phyloP scores from a whole-genome alignment of 1,140 invertebrate species.

The Drosophila paulistorum region DNA sequence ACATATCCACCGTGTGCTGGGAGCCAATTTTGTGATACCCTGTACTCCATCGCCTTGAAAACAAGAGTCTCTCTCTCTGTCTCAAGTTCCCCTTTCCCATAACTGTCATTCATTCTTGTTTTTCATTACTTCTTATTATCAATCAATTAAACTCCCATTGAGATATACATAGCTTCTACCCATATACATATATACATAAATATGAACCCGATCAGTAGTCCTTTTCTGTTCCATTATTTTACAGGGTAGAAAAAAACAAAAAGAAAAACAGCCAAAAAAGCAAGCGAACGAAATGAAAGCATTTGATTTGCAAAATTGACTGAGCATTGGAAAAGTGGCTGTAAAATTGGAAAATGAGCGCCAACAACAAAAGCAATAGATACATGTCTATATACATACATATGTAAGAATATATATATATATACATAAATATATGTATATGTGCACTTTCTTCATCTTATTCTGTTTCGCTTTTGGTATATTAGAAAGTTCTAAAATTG shows the following conservation, averaged over 20 bases:
- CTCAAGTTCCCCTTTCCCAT: no score
- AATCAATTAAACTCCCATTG: no score
- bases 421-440: neutral
- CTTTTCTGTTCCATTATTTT: neutral
- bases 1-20: neutral
- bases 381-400: neutral
- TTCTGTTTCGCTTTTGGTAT: slow-evolving; percentile 20
- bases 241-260: slow-evolving; percentile 10
- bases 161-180: no score
- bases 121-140: no score
- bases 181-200: neutral
- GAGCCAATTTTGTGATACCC: neutral
- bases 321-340: slow-evolving; percentile 77
- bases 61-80: no score
- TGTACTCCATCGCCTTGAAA: neutral
- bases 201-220: neutral
- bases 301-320: slow-evolving; percentile 81
- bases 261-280: slow-evolving; percentile 17
- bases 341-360: slow-evolving; percentile 69
- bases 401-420: neutral
- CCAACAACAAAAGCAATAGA: neutral
- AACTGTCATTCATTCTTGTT: no score
- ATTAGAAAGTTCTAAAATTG: slow-evolving; percentile 57
- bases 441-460: neutral
- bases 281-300: slow-evolving; percentile 24